These are phyloP conservation scores for Panzeria rudis DNA, from an alignment of 2,888 invertebrate genomes.

Conservation along the genomic window DNA sequence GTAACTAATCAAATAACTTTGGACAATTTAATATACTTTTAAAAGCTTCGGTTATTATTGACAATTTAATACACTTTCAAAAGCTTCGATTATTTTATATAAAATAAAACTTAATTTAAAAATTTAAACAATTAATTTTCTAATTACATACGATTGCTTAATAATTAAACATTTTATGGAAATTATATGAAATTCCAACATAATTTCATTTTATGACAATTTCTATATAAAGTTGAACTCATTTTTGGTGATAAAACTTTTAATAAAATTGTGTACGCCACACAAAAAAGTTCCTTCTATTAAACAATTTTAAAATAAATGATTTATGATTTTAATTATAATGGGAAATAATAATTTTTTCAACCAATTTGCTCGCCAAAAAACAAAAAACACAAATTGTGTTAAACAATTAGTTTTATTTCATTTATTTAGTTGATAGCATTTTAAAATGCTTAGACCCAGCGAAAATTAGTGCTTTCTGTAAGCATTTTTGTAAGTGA, in stretches of 20 bases:
- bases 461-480: too few relatives aligned
- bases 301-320: conserved; percentile 19
- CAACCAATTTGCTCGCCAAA: conserved; percentile 15
- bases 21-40: too few relatives aligned
- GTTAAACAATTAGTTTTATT: conserved; percentile 20
- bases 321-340: conserved; percentile 29
- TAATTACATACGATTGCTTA: too few relatives aligned
- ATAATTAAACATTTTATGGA: too few relatives aligned
- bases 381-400: conserved; percentile 12
- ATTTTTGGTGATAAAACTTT: background rate
- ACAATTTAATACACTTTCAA: too few relatives aligned
- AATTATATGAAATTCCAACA: background rate
- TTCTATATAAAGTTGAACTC: background rate
- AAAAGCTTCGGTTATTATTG: too few relatives aligned
- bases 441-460: background rate
- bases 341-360: conserved; percentile 33
- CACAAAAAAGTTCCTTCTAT: background rate
- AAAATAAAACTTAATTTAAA: too few relatives aligned
- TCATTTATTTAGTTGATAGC: background rate
- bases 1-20: too few relatives aligned
- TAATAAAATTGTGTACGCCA: background rate
- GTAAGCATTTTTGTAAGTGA: too few relatives aligned
- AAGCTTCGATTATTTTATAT: too few relatives aligned
- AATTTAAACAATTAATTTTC: too few relatives aligned
- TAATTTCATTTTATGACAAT: background rate